Evolutionary conservation across 2,888 invertebrate species (phyloP).

Genomic region (Heliconius ethilla): DNA sequence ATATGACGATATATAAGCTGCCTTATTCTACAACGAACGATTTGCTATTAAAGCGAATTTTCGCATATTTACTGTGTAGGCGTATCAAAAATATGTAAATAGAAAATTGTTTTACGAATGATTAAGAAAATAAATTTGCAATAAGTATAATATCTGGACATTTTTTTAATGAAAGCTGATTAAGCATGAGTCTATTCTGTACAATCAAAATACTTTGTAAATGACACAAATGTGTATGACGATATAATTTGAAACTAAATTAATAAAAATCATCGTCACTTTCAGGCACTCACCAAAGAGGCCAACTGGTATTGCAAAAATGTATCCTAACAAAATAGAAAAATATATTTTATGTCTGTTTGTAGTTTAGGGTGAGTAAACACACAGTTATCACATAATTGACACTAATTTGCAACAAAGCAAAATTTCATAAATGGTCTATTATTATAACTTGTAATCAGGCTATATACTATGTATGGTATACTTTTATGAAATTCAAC

Average conservation of each 20-base stretch:
- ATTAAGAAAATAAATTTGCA: constrained; percentile 10
- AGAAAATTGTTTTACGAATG: constrained; percentile 16
- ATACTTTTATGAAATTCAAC: constrained; percentile 1
- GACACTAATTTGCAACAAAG: background rate
- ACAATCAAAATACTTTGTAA: constrained; percentile 47
- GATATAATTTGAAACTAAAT: constrained; percentile 54
- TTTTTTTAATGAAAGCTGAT: constrained; percentile 61
- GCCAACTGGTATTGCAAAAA: constrained; percentile 80
- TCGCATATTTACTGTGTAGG: constrained; percentile 15
- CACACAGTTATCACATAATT: background rate
- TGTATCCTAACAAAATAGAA: constrained; percentile 78
- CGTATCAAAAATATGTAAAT: background rate
- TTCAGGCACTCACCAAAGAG: constrained; percentile 79
- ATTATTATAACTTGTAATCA: background rate
- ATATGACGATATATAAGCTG: constrained; percentile 51
- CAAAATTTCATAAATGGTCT: constrained; percentile 6
- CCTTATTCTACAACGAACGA: constrained; percentile 46
- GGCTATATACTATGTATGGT: background rate
- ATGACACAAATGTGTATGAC: constrained; percentile 44
- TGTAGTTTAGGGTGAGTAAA: background rate
- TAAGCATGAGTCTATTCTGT: constrained; percentile 58
- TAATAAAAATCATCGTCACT: constrained; percentile 49
- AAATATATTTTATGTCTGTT: constrained; percentile 58
- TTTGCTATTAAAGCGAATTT: constrained; percentile 34
- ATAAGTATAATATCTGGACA: constrained; percentile 29